These are phyloP conservation scores for Drosophila rellima DNA, from an alignment of 2,888 invertebrate species.

Conservation along the genomic window DNA sequence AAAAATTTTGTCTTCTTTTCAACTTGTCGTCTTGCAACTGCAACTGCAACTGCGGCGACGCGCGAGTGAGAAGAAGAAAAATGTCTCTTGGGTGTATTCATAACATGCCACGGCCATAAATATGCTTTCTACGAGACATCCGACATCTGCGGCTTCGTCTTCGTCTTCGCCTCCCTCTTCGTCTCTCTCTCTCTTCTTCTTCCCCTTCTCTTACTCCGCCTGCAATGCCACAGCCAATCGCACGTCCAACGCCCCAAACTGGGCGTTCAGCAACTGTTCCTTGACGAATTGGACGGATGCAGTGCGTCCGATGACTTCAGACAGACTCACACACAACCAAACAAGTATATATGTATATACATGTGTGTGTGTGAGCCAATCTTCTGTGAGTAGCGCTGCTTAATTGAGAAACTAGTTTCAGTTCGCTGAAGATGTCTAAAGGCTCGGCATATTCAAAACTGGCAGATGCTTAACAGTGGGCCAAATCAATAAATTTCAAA, in stretches of 20 bases:
- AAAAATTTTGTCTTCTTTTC: slow-evolving; percentile 33
- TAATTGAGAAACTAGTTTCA: slow-evolving; percentile 80
- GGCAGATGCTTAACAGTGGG: slow-evolving; percentile 37
- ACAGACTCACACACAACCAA: slow-evolving; percentile 10
- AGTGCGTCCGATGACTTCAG: slow-evolving; percentile 61
- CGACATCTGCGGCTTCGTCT: slow-evolving; percentile 52
- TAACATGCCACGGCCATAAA: slow-evolving; percentile 80
- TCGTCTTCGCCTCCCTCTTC: slow-evolving; percentile 6
- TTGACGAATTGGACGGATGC: slow-evolving; percentile 82
- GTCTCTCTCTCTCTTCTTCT: not conserved
- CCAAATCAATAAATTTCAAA: not conserved
- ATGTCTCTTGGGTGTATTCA: slow-evolving; percentile 82
- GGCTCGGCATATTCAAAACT: slow-evolving; percentile 29
- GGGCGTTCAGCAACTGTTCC: slow-evolving; percentile 73
- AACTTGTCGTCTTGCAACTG: slow-evolving; percentile 51
- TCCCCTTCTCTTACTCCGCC: slow-evolving; percentile 6
- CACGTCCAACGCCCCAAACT: slow-evolving; percentile 61
- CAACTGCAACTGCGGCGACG: slow-evolving; percentile 17
- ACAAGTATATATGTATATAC: not conserved
- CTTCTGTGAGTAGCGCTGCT: slow-evolving; percentile 56
- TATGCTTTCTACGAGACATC: slow-evolving; percentile 75
- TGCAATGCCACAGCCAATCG: slow-evolving; percentile 59
- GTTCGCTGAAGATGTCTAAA: slow-evolving; percentile 39
- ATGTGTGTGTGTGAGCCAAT: slow-evolving; percentile 43
- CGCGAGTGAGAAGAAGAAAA: slow-evolving; percentile 78